These are phyloP conservation scores for Alexandromys fortis DNA, from an alignment of 2,113 vertebrate genomes.

Conservation along the genomic window DNA sequence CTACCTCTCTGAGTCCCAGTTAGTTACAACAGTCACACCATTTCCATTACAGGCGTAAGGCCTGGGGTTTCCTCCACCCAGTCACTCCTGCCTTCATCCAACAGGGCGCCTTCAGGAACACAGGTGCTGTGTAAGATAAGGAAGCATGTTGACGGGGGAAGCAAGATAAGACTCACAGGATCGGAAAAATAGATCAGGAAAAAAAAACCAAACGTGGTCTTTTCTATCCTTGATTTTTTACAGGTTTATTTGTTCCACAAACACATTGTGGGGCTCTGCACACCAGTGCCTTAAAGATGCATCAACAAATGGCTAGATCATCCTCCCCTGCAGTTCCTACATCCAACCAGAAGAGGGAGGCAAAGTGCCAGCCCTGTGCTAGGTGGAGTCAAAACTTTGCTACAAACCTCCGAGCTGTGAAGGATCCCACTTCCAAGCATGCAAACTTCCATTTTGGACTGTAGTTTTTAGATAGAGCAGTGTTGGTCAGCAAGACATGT, in stretches of 20 bases:
- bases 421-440: background rate
- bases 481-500: background rate
- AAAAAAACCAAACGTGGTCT: background rate
- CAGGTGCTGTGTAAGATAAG: background rate
- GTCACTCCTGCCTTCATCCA: background rate
- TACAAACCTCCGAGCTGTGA: background rate
- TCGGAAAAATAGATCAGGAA: background rate
- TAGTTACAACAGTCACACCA: background rate
- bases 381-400: background rate
- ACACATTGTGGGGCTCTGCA: background rate
- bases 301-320: no score
- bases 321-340: background rate
- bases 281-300: background rate
- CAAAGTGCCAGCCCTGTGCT: background rate
- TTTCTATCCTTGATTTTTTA: background rate
- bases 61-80: background rate
- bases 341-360: slow-evolving; percentile 58
- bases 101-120: background rate
- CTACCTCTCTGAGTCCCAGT: background rate
- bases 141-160: background rate
- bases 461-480: background rate
- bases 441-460: background rate
- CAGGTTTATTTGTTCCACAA: background rate
- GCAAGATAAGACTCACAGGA: background rate
- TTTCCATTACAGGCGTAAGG: background rate